Evolutionary conservation across 2,888 invertebrate species (phyloP).

Genomic region (Parnassius apollo): DNA sequence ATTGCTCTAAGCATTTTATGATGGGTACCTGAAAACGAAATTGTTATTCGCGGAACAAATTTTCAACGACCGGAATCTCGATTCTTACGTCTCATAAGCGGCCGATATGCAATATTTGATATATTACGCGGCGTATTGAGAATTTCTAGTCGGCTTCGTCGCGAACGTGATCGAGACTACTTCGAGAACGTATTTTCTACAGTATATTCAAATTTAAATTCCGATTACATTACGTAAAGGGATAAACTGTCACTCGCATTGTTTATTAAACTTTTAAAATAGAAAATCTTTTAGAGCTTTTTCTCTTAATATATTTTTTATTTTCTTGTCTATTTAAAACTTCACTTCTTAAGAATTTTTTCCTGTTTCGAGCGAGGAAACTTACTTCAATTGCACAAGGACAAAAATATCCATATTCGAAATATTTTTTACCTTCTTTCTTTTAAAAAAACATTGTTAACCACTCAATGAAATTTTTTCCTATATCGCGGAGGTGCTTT

Average conservation of each 20-base stretch:
- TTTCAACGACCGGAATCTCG: slow-evolving; percentile 35
- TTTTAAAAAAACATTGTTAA: too few relatives aligned
- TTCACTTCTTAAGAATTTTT: too few relatives aligned
- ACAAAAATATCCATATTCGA: too few relatives aligned
- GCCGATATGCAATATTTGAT: slow-evolving; percentile 40
- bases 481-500: too few relatives aligned
- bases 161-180: slow-evolving; percentile 45
- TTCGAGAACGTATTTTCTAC: slow-evolving; percentile 4
- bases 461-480: too few relatives aligned
- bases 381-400: too few relatives aligned
- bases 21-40: slow-evolving; percentile 4
- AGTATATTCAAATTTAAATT: slow-evolving; percentile 1
- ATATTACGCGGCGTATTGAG: slow-evolving; percentile 57
- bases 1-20: slow-evolving; percentile 9
- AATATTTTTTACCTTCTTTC: too few relatives aligned
- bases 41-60: slow-evolving; percentile 31
- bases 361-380: too few relatives aligned
- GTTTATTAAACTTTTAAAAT: neutral
- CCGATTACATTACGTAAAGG: neutral
- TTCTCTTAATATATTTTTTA: too few relatives aligned
- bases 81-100: slow-evolving; percentile 38
- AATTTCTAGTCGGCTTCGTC: slow-evolving; percentile 48
- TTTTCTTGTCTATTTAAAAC: too few relatives aligned
- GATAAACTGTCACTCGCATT: neutral
- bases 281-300: too few relatives aligned